These are phyloP conservation scores for Orthonychiurus folsomi DNA, from an alignment of 2,888 invertebrate genomes.

Conservation along the genomic window DNA sequence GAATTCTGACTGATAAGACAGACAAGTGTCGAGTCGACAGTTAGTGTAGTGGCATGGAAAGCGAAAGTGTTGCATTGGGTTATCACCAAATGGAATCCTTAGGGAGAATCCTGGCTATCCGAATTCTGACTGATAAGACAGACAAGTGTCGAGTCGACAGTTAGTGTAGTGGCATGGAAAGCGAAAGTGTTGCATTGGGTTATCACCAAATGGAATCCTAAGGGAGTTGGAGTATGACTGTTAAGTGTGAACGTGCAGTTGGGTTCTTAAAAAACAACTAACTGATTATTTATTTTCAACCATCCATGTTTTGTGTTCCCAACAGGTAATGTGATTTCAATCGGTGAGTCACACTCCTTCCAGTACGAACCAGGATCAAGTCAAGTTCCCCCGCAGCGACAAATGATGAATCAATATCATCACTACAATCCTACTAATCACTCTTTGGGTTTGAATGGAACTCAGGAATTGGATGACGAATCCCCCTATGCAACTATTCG, in stretches of 20 bases:
- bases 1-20: too few species aligned
- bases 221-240: too few species aligned
- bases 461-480: background rate
- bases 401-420: background rate
- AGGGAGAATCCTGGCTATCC: too few species aligned
- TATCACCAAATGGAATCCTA: too few species aligned
- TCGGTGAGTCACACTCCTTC: constrained; percentile 7
- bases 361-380: background rate
- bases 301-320: background rate
- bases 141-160: too few species aligned
- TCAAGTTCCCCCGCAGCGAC: constrained; percentile 1
- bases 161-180: too few species aligned
- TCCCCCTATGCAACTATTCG: background rate
- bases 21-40: too few species aligned
- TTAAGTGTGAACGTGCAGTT: background rate
- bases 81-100: too few species aligned
- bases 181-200: too few species aligned
- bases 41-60: too few species aligned
- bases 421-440: background rate
- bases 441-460: background rate
- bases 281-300: background rate
- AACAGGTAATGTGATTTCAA: constrained; percentile 12
- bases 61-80: too few species aligned
- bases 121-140: too few species aligned
- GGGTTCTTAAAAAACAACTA: background rate